Conservation (phyloP, 2,113 vertebrate species). For the Perca schrenkii region DNA sequence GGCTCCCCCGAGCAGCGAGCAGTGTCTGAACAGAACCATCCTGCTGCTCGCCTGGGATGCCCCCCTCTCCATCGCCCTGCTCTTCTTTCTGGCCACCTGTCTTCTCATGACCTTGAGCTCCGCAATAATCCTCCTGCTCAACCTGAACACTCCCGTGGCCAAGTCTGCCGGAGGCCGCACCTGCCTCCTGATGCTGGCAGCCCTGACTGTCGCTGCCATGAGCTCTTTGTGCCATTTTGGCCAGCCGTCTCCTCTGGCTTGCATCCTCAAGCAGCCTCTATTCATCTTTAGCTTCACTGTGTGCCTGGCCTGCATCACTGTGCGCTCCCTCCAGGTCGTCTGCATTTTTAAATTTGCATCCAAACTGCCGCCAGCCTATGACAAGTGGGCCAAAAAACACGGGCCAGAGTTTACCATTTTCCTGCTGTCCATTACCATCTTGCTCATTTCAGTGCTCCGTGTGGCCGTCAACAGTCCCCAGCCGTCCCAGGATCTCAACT, state of each 20-base stretch:
- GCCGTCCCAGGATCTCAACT: constrained; percentile 66
- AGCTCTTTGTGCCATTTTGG: constrained; percentile 82
- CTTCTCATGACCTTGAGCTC: constrained; percentile 80
- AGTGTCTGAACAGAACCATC: constrained; percentile 77
- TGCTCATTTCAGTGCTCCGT: constrained; percentile 68
- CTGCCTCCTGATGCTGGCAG: constrained; percentile 87
- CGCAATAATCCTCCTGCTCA: constrained; percentile 77
- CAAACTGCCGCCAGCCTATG: constrained; percentile 81
- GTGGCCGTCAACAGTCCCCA: constrained; percentile 45
- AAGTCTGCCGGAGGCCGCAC: constrained; percentile 87
- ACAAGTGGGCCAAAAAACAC: constrained; percentile 84
- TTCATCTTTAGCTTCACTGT: constrained; percentile 85
- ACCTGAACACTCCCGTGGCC: constrained; percentile 85
- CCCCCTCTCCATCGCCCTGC: constrained; percentile 72
- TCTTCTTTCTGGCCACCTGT: constrained; percentile 78
- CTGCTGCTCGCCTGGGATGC: constrained; percentile 80
- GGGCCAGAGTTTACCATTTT: constrained; percentile 84
- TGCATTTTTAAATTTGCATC: constrained; percentile 89
- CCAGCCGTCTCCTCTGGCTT: constrained; percentile 71
- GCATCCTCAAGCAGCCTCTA: constrained; percentile 83
- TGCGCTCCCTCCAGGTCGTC: constrained; percentile 88
- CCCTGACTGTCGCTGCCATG: constrained; percentile 74
- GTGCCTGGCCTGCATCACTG: constrained; percentile 85
- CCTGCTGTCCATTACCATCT: constrained; percentile 39
- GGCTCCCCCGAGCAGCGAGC: constrained; percentile 76